Conservation (phyloP, 2,888 invertebrate species). For the Auanema freiburgensis region DNA sequence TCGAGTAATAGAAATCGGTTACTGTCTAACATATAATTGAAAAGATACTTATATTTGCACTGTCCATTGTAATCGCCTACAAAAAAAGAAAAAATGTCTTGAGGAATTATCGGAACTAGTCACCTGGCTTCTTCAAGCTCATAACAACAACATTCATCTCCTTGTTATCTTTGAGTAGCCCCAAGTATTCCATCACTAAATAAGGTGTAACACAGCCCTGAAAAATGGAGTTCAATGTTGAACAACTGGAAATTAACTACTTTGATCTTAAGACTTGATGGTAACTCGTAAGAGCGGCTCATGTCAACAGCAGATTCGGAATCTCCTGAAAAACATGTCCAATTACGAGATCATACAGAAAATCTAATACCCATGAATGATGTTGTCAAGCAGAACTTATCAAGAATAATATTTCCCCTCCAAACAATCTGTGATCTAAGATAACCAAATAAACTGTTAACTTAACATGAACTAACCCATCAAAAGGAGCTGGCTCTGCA, state of each 20-base stretch:
- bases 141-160: constrained; percentile 20
- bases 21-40: constrained; percentile 23
- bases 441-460: too few species aligned
- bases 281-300: constrained; percentile 18
- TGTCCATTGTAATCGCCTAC: constrained; percentile 18
- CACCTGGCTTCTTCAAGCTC: constrained; percentile 18
- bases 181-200: constrained; percentile 27
- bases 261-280: constrained; percentile 14
- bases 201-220: constrained; percentile 27
- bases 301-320: constrained; percentile 22
- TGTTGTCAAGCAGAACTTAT: too few species aligned
- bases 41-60: constrained; percentile 13
- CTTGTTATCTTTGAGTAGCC: constrained; percentile 12
- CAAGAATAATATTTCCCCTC: too few species aligned
- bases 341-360: not conserved
- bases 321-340: constrained; percentile 14
- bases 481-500: too few species aligned
- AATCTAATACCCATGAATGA: too few species aligned
- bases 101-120: not conserved
- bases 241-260: constrained; percentile 13
- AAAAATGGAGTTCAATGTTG: constrained; percentile 10
- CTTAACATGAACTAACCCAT: too few species aligned
- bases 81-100: not conserved
- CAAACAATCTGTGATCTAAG: too few species aligned
- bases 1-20: constrained; percentile 25